phyloP scores from a whole-genome alignment of 2,113 vertebrate species.

The Petaurus breviceps region DNA sequence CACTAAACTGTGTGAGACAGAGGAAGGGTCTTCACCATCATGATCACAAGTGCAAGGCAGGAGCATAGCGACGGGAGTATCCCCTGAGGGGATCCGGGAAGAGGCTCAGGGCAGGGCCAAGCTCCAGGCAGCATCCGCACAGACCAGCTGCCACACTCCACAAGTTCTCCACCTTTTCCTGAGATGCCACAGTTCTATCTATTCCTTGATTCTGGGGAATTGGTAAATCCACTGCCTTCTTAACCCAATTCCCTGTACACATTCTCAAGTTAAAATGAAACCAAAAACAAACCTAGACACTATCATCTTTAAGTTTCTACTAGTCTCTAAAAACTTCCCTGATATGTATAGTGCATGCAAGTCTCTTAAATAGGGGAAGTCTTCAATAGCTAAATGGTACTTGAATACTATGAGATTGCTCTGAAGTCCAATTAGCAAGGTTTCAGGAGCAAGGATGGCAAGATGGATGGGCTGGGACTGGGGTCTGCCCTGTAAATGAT shows the following conservation, averaged over 20 bases:
- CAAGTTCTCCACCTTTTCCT: not conserved
- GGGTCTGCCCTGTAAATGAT: constrained; percentile 21
- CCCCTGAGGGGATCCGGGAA: not conserved
- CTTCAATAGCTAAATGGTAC: constrained; percentile 57
- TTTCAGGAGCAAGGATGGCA: constrained; percentile 61
- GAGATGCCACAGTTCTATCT: constrained; percentile 37
- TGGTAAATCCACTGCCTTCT: constrained; percentile 56
- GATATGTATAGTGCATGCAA: constrained; percentile 62
- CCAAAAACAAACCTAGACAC: not conserved
- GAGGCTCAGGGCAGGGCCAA: not conserved
- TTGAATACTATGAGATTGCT: constrained; percentile 47
- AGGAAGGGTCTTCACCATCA: not conserved
- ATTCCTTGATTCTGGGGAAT: constrained; percentile 25
- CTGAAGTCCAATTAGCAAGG: constrained; percentile 51
- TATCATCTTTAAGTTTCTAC: constrained; percentile 61
- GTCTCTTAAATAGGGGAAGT: constrained; percentile 61
- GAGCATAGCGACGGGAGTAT: not conserved
- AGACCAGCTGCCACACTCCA: not conserved
- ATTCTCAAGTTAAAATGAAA: constrained; percentile 46
- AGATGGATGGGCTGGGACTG: constrained; percentile 33
- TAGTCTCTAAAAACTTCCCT: constrained; percentile 57
- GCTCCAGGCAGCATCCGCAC: not conserved
- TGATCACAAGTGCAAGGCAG: not conserved
- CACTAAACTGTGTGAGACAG: not conserved
- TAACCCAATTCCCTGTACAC: not conserved